Evolutionary conservation across 2,888 invertebrate genomes (phyloP), one percentile per base, ranked within the genome.

Genomic region (Acleris sparsana): DNA sequence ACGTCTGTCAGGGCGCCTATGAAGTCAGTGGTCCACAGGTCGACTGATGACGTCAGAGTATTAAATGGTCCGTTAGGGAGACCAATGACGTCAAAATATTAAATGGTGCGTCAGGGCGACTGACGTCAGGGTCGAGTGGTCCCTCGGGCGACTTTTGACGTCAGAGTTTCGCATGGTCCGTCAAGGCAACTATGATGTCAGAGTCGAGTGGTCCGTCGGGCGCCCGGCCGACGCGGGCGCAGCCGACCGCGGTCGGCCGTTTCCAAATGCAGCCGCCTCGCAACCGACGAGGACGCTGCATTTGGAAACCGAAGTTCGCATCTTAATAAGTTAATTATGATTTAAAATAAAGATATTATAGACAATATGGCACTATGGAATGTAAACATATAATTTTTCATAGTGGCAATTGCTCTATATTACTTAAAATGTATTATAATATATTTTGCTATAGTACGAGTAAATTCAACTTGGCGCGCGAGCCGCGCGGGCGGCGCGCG

Each of bases 351-450:
- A 62, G 70, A 62, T 63, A 77, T 55, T 72, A n/a, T n/a, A 76
- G 72, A 84, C 80, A 80, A 80, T 66, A 87, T 84, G 88, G 80
- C 89, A 88, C 90, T 86, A 89, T 87, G 90, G 83, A 85, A 84
- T 86, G 86, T 83, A 81, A 88, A 89, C 89, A 89, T 89, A 89
- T 88, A 85, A 87, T 85, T 86, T 77, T 83, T 85, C 88, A 87
- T 87, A 88, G 88, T 85, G 86, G 78, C 84, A 83, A 79, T 76
- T 75, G 71, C 70, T 75, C 67, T 73, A 72, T 75, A 67, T 70
- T 67, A 73, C 68, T 70, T 73, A 69, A 71, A 65, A 65, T 56
- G 65, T 65, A 65, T 60, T 46, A 57, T 46, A 46, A 57, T 57
- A 65, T 64, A 64, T 53, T 65, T 60, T 61, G 64, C 53, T 51